These are phyloP conservation scores for Girardinus metallicus DNA, from an alignment of 2,797 vertebrate species.

Conservation along the genomic window DNA sequence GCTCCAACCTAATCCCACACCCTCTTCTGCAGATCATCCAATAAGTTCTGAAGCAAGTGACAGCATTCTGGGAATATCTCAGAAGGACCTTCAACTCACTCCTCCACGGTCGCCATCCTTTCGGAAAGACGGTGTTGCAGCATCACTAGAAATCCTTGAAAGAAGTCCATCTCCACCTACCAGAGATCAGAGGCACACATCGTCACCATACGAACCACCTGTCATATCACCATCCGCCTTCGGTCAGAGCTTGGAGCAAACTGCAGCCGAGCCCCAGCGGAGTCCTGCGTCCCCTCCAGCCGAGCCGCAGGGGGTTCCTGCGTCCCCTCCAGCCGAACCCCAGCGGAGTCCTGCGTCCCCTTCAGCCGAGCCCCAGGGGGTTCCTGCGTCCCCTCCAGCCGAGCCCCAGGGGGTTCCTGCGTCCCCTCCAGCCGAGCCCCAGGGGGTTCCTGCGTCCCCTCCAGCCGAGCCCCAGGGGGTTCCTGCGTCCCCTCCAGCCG, in stretches of 20 bases:
- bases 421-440: too few relatives aligned
- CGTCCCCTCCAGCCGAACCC: accelerated
- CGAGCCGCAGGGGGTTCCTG: background rate
- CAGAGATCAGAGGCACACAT: background rate
- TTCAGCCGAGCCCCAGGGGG: accelerated
- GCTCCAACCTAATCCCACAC: background rate
- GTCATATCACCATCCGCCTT: background rate
- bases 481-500: background rate
- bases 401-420: background rate
- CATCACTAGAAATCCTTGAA: background rate
- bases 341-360: background rate
- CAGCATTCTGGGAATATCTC: background rate
- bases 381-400: background rate
- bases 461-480: background rate
- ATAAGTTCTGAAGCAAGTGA: background rate
- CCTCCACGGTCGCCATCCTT: background rate
- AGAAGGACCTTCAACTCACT: conserved; percentile 6
- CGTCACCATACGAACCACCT: background rate
- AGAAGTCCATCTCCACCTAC: background rate
- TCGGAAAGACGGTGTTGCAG: background rate
- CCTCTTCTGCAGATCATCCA: background rate
- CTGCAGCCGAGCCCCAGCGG: background rate
- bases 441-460: accelerated
- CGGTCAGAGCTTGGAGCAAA: background rate
- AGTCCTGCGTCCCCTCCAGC: background rate